Evolutionary conservation across 2,888 invertebrate species (phyloP), one percentile per base, ranked within the genome.

Genomic region (Laothoe populi): DNA sequence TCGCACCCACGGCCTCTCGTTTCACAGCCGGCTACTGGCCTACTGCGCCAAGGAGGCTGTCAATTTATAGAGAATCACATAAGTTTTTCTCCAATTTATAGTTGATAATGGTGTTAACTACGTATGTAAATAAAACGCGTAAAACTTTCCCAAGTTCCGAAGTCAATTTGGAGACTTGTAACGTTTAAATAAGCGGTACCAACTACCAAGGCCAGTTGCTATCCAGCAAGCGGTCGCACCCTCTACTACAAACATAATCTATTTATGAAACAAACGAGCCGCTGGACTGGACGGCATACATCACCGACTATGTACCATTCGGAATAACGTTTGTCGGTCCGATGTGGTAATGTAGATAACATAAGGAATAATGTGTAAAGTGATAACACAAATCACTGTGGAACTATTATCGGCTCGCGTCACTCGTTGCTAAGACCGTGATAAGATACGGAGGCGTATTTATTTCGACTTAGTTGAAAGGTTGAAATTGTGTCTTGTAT

Each of bases 191-290:
- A 82, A 77, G 70, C 74, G 74, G 73, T 77, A 82, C 71, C 83
- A 87, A 88, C 72, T 77, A 82, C 71, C 83, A 87, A 88, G 86
- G 85, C 71, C 83, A 75, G 75, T 79, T 73, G 79, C 74, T 78
- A 81, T 75, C 74, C 74, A 72, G 68, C 66, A 69, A 73, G 70
- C 74, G 75, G 74, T 75, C 78, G 74, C 75, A 67, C 67, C 68
- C 67, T 68, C 64, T 61, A 74, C 73, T 64, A 68, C 49, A 66
- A 66, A 62, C 63, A 68, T 66, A 70, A 64, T 67, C 63, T 63
- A 66, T 68, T 68, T 66, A 68, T 71, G 66, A 63, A 62, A 64
- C n/a, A 60, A 44, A 46, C 65, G 60, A 64, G 61, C 16, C 46
- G 65, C 70, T 59, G 59, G 10, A 26, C 11, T 59, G 16, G 8